A percentile compares a stretch with the other conserved stretches of the same genome.
Conservation (phyloP, 2,888 invertebrate genomes). For the Caenorhabditis sulstoni region DNA sequence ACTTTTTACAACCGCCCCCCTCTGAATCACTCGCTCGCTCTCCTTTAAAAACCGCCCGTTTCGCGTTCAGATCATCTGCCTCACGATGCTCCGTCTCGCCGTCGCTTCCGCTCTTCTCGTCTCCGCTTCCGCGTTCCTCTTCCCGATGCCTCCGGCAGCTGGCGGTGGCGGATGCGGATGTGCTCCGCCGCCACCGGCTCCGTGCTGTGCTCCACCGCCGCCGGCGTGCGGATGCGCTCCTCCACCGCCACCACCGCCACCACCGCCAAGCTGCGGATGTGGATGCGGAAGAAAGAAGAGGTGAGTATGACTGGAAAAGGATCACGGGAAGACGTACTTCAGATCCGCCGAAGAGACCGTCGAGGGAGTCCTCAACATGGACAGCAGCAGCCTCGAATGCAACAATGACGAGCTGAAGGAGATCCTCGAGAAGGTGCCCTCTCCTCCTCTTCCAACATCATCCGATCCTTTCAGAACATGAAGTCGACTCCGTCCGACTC, state of each 20-base stretch:
- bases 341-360: conserved; percentile 29
- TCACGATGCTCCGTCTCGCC: conserved; percentile 38
- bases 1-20: conserved; percentile 32
- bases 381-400: conserved; percentile 39
- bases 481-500: conserved; percentile 43
- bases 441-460: no score
- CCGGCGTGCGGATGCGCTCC: conserved; percentile 42
- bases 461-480: conserved; percentile 38
- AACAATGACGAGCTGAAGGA: conserved; percentile 39
- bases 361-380: conserved; percentile 27
- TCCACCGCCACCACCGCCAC: conserved; percentile 47
- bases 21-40: conserved; percentile 7
- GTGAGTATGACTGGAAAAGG: neutral
- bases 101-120: conserved; percentile 22
- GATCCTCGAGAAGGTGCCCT: conserved; percentile 28
- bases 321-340: neutral
- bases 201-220: conserved; percentile 34
- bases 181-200: conserved; percentile 40
- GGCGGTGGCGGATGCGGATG: conserved; percentile 52
- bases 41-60: neutral
- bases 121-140: conserved; percentile 39
- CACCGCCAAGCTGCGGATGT: conserved; percentile 42
- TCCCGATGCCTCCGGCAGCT: conserved; percentile 48
- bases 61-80: conserved; percentile 6
- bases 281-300: conserved; percentile 57